Evolutionary conservation across 2,113 vertebrate genomes (phyloP), one percentile per base, ranked within the genome.

Genomic region (Nibea coibor): DNA sequence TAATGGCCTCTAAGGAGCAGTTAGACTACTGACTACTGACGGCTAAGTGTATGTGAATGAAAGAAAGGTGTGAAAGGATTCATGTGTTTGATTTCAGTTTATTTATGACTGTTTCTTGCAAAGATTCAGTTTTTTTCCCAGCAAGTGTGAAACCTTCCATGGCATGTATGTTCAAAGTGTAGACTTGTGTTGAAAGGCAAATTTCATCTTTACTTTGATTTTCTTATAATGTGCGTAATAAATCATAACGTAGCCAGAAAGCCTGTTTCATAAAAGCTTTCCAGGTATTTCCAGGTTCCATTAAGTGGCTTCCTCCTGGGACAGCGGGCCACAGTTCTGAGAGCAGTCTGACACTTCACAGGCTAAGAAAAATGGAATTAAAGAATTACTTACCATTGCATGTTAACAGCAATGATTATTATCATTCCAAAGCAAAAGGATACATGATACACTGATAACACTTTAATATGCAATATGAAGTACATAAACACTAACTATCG

Each of bases 301-400:
- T 11, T 51, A 72, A 80, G 56, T 31, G 57, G 19, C 10, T 64
- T 47, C 22, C 45, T 67, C 65, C 19, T 47, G 20, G 15, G n/a
- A 14, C 22, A 51, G n/a, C 10, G 62, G 57, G 50, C 47, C 84
- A 83, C 61, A 69, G 6, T 16, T 69, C 19, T 79, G 6, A 82
- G n/a, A 82, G 31, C 57, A 78, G 53, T 54, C 50, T 90, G 88
- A 88, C 72, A 86, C 88, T 90, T 88, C 50, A 68, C 16, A 5
- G 16, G 22, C 31, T 9, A 43, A 42, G 6, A 67, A 16, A 74
- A 69, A 75, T 31, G 1, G 45, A 83, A 51, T 15, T 35, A 75
- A 45, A 67, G 43, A 17, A 3, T 17, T 47, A 69, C 4, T 14
- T 12, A n/a, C 19, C 28, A 54, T 15, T 16, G 53, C 31, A 17